phyloP scores from a whole-genome alignment of 2,797 vertebrate genomes.

The Phalloptychus januarius region DNA sequence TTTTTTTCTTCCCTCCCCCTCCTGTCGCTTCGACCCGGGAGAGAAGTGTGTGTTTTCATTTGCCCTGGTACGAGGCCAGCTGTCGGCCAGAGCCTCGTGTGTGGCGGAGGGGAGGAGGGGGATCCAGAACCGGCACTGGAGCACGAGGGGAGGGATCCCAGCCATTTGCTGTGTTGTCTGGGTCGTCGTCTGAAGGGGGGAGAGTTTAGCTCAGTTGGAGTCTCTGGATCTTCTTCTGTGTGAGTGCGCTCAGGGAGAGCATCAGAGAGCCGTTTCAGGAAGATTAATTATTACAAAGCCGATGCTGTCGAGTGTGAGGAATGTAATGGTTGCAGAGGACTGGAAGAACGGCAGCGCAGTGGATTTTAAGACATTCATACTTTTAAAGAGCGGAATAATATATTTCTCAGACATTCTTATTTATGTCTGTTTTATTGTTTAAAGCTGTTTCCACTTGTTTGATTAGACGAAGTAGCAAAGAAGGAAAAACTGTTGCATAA shows the following conservation, averaged over 20 bases:
- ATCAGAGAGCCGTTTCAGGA: slow-evolving; percentile 22
- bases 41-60: slow-evolving; percentile 78
- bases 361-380: slow-evolving; percentile 11
- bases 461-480: slow-evolving; percentile 60
- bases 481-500: slow-evolving; percentile 44
- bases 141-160: slow-evolving; percentile 64
- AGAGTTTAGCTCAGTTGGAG: slow-evolving; percentile 29
- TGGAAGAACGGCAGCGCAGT: slow-evolving; percentile 19
- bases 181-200: slow-evolving; percentile 57
- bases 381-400: slow-evolving; percentile 19
- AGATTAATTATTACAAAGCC: slow-evolving; percentile 47
- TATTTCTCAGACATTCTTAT: background rate
- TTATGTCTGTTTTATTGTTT: background rate
- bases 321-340: slow-evolving; percentile 45
- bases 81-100: slow-evolving; percentile 79
- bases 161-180: slow-evolving; percentile 79
- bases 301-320: slow-evolving; percentile 41
- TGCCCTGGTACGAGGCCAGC: slow-evolving; percentile 79
- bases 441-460: slow-evolving; percentile 60
- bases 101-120: slow-evolving; percentile 66
- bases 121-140: slow-evolving; percentile 46
- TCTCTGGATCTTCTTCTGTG: slow-evolving; percentile 50
- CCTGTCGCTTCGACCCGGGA: slow-evolving; percentile 40
- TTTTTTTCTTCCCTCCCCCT: background rate
- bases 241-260: slow-evolving; percentile 19